phyloP scores from a whole-genome alignment of 37 sponge, comb jelly and placozoan species.

The Dysidea cf. avara region DNA sequence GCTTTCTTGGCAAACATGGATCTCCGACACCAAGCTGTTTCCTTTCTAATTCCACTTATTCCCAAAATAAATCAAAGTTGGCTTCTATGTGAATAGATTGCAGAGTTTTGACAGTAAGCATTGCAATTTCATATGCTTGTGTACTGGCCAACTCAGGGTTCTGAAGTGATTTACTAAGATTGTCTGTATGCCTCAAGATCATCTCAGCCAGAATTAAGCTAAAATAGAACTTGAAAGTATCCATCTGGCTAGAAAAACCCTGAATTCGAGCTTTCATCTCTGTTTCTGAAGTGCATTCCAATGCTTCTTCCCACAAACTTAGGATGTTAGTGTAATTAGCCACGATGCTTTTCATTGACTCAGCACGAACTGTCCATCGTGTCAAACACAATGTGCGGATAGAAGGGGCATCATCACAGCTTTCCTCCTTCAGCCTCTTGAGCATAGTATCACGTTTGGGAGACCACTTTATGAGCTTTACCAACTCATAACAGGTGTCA shows the following conservation, averaged over 20 bases:
- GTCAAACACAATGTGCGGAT: constrained; percentile 61
- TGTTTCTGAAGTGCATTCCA: constrained; percentile 53
- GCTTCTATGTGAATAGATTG: constrained; percentile 39
- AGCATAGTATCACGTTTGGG: constrained; percentile 68
- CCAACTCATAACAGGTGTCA: constrained; percentile 59
- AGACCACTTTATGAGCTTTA: constrained; percentile 68
- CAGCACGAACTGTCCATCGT: constrained; percentile 75
- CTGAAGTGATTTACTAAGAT: constrained; percentile 66
- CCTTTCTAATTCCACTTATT: constrained; percentile 49
- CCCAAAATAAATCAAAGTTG: constrained; percentile 73
- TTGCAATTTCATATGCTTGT: constrained; percentile 75
- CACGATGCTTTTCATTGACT: constrained; percentile 57
- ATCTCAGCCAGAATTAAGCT: constrained; percentile 47
- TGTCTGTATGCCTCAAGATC: constrained; percentile 78
- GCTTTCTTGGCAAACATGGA: constrained; percentile 50
- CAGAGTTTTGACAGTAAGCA: constrained; percentile 69
- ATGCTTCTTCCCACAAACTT: constrained; percentile 49
- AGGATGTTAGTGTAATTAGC: constrained; percentile 52
- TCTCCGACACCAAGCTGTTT: constrained; percentile 49
- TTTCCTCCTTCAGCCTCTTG: constrained; percentile 57
- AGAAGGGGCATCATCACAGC: constrained; percentile 45
- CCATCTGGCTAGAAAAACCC: constrained; percentile 58
- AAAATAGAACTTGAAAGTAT: constrained; percentile 54
- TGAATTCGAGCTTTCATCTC: constrained; percentile 75
- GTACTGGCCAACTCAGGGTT: constrained; percentile 57